Conservation (phyloP, 64 coral and sea anemone genomes). For the Stichodactyla helianthus region DNA sequence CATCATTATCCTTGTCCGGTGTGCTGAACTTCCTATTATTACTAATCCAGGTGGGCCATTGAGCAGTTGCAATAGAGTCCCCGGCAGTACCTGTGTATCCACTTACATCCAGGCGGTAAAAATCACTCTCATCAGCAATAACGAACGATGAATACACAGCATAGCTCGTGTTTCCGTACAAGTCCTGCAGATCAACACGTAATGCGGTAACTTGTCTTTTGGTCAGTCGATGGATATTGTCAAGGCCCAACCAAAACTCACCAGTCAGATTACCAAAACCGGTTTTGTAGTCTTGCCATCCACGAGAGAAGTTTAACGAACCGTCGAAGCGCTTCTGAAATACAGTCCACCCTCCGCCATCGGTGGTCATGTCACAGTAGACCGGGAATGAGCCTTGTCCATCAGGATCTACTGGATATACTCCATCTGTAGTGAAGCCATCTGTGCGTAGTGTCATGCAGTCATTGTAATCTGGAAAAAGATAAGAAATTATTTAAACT, state of each 20-base stretch:
- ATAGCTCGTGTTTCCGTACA: neutral
- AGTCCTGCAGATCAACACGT: too few species aligned
- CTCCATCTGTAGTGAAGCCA: neutral
- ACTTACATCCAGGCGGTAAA: neutral
- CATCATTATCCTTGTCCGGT: constrained; percentile 14
- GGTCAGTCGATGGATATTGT: too few species aligned
- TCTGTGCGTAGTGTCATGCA: neutral
- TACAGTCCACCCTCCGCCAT: neutral
- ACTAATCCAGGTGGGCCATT: neutral
- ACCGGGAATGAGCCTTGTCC: neutral
- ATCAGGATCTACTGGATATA: neutral
- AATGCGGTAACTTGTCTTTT: too few species aligned
- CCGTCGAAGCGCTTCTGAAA: neutral
- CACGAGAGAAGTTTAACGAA: neutral
- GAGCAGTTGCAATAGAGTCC: neutral
- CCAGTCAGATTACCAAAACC: neutral
- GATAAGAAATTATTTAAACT: too few species aligned
- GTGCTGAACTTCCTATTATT: constrained; percentile 9
- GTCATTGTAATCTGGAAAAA: neutral
- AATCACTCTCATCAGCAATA: neutral
- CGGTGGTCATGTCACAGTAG: neutral
- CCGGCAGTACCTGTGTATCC: constrained; percentile 11
- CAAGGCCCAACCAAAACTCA: neutral
- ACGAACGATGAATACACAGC: neutral
- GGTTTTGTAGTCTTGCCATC: neutral